Evolutionary conservation across 2,888 invertebrate genomes (phyloP), one percentile per base, ranked within the genome.

Genomic region (Melanargia galathea): DNA sequence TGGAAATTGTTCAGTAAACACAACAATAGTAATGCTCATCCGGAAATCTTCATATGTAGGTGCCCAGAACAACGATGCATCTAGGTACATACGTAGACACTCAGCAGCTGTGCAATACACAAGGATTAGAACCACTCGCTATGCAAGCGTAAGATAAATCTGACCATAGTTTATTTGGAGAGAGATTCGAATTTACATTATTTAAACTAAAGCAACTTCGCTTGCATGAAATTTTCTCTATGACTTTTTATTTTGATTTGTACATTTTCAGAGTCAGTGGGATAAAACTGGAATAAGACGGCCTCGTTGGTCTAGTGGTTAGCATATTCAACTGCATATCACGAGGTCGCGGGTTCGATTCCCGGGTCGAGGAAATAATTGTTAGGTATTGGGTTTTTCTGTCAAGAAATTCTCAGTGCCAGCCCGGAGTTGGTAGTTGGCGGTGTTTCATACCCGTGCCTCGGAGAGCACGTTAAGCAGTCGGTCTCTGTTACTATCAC

Each of bases 101-200:
- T 18, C 35, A 52, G 52, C 35, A 52, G 52, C 52, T 52, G 52
- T 30, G 51, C 30, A 11, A 18, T 33, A 52, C 33, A 52, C 18
- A 35, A 18, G 33, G 52, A 52, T 52, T 52, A 52, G 33, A 35
- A n/a, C 51, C 20, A 33, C 52, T 52, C 20, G 33, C 49, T 30
- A 18, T 30, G 49, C 52, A 6, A 35, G 35, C 13, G 52, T 52
- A 6, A 33, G 35, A 52, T 52, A 52, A 52, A 52, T 52, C 30
- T 16, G 26, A 10, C 20, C 10, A 18, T 52, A 13, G 33, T 33
- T 35, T 35, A 35, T 35, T 24, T 49, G 26, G 49, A n/a, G 49
- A 49, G 20, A 20, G 20, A 16, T 16, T 13, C 22, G 46, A 13
- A 24, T 46, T 22, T 13, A 13, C 22, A 46, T 3, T 46, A n/a